phyloP scores from a whole-genome alignment of 2,797 vertebrate species.

The Cuniculus paca region DNA sequence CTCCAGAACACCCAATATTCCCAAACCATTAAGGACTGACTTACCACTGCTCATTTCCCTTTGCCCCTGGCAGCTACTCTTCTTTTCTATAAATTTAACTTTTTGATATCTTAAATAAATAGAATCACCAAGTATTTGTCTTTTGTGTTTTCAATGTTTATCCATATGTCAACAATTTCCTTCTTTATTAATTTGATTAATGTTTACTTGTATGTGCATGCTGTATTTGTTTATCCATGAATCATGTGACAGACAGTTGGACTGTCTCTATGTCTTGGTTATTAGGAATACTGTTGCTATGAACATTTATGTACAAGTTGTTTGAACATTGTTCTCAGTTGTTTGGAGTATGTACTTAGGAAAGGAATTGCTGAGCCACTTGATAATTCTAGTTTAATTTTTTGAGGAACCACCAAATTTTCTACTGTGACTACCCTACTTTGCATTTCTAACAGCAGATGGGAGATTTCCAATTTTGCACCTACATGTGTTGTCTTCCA shows the following conservation, averaged over 20 bases:
- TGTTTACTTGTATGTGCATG: neutral
- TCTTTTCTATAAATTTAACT: neutral
- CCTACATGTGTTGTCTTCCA: neutral
- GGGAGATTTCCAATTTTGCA: neutral
- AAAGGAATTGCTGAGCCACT: neutral
- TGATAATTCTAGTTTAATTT: conserved; percentile 2
- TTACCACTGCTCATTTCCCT: neutral
- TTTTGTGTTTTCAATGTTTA: neutral
- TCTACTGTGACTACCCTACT: neutral
- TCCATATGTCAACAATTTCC: neutral
- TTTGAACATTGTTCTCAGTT: neutral
- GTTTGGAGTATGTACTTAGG: neutral
- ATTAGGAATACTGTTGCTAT: neutral
- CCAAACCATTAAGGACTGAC: neutral
- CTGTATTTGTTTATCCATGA: neutral
- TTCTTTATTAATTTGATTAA: neutral
- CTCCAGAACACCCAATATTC: neutral
- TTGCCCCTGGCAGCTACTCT: neutral
- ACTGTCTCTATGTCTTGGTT: neutral
- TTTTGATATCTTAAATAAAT: neutral
- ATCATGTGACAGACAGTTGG: neutral
- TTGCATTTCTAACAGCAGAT: neutral
- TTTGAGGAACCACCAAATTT: neutral
- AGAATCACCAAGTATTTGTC: neutral
- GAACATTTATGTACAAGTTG: neutral